A percentile compares a stretch with the other conserved stretches of the same genome.
Conservation (phyloP, 2,797 vertebrate species). For the Aphelocoma californica region DNA sequence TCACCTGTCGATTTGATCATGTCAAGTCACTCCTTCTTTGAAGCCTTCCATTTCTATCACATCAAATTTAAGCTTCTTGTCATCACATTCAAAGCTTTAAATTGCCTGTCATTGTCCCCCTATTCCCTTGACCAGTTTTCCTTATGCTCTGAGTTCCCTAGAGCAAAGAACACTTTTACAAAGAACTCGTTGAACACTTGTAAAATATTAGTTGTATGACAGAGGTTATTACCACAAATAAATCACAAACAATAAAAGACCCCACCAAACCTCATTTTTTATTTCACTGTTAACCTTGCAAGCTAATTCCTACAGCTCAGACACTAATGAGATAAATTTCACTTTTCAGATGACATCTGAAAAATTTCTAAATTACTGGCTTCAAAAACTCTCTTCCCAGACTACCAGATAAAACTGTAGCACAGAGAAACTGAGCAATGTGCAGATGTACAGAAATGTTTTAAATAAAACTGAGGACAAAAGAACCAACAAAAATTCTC, state of each 20-base stretch:
- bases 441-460: background rate
- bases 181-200: background rate
- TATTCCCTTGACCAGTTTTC: background rate
- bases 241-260: conserved; percentile 12
- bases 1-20: background rate
- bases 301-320: conserved; percentile 11
- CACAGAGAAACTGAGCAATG: fast-evolving
- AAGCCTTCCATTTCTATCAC: conserved; percentile 18
- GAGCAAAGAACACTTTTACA: background rate
- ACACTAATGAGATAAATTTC: background rate
- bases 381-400: background rate
- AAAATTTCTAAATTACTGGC: background rate
- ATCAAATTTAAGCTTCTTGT: conserved; percentile 46
- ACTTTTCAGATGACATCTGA: background rate
- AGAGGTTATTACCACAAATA: conserved; percentile 28
- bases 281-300: background rate
- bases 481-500: background rate
- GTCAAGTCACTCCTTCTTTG: conserved; percentile 7
- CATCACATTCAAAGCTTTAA: conserved; percentile 40
- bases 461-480: background rate
- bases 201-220: conserved; percentile 13
- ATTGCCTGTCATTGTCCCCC: background rate
- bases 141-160: background rate
- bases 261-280: background rate
- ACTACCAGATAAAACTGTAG: background rate